phyloP scores from a whole-genome alignment of 2,113 vertebrate genomes.

The Grantiella picta region DNA sequence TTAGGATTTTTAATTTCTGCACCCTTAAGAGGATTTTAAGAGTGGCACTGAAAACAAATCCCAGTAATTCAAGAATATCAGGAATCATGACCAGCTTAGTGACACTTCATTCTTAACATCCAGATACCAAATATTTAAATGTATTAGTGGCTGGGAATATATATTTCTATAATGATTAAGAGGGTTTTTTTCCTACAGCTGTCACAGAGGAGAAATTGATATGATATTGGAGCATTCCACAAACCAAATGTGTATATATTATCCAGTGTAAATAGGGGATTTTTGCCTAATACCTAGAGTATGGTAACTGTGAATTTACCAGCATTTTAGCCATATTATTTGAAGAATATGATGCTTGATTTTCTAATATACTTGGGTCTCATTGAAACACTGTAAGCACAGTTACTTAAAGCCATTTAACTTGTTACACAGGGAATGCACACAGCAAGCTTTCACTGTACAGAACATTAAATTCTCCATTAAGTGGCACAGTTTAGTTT shows the following conservation, averaged over 20 bases:
- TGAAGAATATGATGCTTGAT: constrained; percentile 26
- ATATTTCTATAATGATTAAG: constrained; percentile 22
- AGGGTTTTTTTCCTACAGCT: not conserved
- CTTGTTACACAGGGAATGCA: constrained; percentile 3
- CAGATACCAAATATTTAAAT: constrained; percentile 11
- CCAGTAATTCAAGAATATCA: not conserved
- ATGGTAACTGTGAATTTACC: constrained; percentile 46
- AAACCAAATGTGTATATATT: constrained; percentile 68
- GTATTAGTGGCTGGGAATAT: not conserved
- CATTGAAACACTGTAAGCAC: constrained; percentile 31
- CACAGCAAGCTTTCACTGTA: not conserved
- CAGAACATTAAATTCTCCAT: not conserved
- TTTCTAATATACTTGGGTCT: constrained; percentile 30
- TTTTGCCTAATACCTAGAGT: constrained; percentile 9
- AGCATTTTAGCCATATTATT: constrained; percentile 66
- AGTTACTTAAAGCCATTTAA: constrained; percentile 61
- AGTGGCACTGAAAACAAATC: not conserved
- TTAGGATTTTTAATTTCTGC: not conserved
- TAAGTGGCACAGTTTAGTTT: not conserved
- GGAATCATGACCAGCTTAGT: not conserved
- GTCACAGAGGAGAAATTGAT: not conserved
- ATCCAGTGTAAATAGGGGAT: constrained; percentile 34
- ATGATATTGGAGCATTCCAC: constrained; percentile 5
- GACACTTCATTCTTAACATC: not conserved
- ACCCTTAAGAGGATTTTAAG: not conserved